Percentiles rank a stretch among this genome's conserved stretches.
Conservation (phyloP, 2,888 invertebrate species). For the Cephus pygmeus region DNA sequence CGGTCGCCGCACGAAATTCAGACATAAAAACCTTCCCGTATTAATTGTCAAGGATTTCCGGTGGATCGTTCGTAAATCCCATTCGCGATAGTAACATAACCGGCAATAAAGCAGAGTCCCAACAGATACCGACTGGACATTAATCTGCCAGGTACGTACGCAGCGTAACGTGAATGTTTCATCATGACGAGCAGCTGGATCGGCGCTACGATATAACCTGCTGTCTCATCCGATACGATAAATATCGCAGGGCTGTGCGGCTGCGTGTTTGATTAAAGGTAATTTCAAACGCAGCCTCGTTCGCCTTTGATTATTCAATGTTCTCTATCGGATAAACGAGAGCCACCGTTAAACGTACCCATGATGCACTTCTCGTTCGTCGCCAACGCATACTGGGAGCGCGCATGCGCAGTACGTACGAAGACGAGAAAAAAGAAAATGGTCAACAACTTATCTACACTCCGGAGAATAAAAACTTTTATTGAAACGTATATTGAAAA, state of each 20-base stretch:
- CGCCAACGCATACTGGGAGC: no score
- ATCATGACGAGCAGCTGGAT: constrained; percentile 37
- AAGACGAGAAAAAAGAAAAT: no score
- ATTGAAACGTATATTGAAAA: background rate
- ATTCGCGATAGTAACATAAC: background rate
- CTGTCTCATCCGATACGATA: constrained; percentile 42
- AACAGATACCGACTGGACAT: background rate
- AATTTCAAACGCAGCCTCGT: constrained; percentile 29
- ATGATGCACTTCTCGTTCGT: no score
- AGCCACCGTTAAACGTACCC: no score
- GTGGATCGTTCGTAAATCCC: background rate
- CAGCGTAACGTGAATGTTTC: constrained; percentile 38
- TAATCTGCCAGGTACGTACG: constrained; percentile 3
- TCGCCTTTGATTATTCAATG: constrained; percentile 18
- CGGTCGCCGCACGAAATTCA: no score
- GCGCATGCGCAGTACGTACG: no score
- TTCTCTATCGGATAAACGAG: background rate
- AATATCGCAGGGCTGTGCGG: constrained; percentile 35
- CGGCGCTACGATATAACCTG: constrained; percentile 18
- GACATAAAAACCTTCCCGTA: background rate
- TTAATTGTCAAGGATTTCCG: background rate
- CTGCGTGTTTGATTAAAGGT: constrained; percentile 13
- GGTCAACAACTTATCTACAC: no score
- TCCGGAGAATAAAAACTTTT: background rate
- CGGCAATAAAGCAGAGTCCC: background rate